Evolutionary conservation across 2,113 vertebrate genomes (phyloP).

Genomic region (Calyptomena viridis): DNA sequence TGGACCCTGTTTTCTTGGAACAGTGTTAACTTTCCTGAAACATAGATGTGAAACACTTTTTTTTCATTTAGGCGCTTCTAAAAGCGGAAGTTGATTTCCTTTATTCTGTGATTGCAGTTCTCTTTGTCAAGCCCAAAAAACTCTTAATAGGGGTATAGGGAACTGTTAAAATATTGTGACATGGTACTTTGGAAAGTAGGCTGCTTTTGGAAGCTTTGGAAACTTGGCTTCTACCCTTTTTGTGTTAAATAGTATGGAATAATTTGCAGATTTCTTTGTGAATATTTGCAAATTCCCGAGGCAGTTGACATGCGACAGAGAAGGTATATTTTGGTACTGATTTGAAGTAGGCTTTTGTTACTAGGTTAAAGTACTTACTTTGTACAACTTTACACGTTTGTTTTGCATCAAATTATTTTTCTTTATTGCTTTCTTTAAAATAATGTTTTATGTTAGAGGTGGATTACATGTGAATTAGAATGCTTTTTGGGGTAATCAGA

Average conservation of each 20-base stretch:
- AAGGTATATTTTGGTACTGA: conserved; percentile 52
- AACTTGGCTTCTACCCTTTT: not conserved
- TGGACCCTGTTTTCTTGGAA: not conserved
- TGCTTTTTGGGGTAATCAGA: conserved; percentile 18
- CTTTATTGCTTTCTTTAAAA: not conserved
- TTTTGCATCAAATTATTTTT: not conserved
- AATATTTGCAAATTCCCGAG: conserved; percentile 60
- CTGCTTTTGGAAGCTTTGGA: not conserved
- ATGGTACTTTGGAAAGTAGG: not conserved
- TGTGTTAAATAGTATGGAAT: not conserved
- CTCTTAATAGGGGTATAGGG: not conserved
- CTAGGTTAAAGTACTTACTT: not conserved
- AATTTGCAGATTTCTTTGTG: conserved; percentile 60
- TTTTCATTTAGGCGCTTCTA: not conserved
- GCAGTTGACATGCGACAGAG: not conserved
- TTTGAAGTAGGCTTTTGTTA: not conserved
- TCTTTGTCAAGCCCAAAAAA: not conserved
- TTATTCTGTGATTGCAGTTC: not conserved
- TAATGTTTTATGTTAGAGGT: conserved; percentile 6
- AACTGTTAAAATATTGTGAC: conserved; percentile 34
- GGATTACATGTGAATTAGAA: conserved; percentile 17
- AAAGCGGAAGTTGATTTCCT: not conserved
- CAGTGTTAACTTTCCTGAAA: not conserved
- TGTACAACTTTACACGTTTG: not conserved
- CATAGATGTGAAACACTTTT: not conserved